These are phyloP conservation scores for Chrysolina americana DNA, from an alignment of 2,888 invertebrate species.

Conservation along the genomic window DNA sequence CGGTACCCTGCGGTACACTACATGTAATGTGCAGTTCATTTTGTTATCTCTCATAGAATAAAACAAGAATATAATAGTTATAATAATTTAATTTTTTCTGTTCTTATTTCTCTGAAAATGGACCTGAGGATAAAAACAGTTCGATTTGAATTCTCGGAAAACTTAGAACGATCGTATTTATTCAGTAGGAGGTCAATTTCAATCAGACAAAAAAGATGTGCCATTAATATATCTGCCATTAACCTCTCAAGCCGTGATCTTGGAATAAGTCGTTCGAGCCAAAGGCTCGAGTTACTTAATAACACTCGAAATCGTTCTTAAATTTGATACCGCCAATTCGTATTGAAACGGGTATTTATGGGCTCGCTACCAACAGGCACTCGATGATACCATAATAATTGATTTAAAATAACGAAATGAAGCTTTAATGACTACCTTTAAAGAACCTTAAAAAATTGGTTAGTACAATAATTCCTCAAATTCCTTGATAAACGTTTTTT, in stretches of 20 bases:
- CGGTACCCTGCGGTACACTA: too few relatives aligned
- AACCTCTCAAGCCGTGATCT: constrained; percentile 38
- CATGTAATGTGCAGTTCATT: too few relatives aligned
- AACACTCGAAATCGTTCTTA: constrained; percentile 29
- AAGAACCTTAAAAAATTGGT: neutral
- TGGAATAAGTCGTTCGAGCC: constrained; percentile 36
- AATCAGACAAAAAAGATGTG: neutral
- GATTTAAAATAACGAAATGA: constrained; percentile 26
- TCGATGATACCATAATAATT: constrained; percentile 29
- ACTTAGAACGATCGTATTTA: neutral
- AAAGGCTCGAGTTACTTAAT: constrained; percentile 33
- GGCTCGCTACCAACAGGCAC: constrained; percentile 26
- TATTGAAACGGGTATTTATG: constrained; percentile 22
- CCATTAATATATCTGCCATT: constrained; percentile 33
- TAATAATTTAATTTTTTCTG: too few relatives aligned
- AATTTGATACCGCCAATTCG: constrained; percentile 33
- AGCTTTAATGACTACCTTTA: constrained; percentile 17
- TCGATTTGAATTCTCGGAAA: too few relatives aligned
- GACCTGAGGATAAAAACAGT: too few relatives aligned
- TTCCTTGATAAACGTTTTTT: constrained; percentile 17
- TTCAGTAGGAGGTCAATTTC: neutral
- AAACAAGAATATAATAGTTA: too few relatives aligned
- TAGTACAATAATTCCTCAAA: constrained; percentile 13
- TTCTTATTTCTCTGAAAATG: too few relatives aligned
- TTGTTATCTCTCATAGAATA: too few relatives aligned